phyloP scores from a whole-genome alignment of 1,140 invertebrate species.

The Pseudomyrmex sp. region DNA sequence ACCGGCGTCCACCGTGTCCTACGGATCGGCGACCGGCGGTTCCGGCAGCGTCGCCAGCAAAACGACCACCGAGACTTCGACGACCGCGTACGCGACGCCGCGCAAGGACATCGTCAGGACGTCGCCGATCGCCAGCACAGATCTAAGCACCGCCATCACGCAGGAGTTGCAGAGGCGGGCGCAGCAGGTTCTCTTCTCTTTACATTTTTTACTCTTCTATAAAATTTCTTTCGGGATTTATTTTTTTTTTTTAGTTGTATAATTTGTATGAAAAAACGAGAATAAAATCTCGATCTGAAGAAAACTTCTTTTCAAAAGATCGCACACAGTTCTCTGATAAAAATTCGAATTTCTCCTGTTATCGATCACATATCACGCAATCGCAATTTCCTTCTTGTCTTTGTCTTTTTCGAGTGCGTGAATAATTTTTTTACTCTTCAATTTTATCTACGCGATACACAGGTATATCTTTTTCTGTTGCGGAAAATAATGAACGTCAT shows the following conservation, averaged over 20 bases:
- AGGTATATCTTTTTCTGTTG: neutral
- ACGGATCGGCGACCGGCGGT: conserved; percentile 62
- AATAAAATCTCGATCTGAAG: too few species aligned
- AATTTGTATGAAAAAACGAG: too few species aligned
- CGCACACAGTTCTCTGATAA: too few species aligned
- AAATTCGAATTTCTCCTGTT: too few species aligned
- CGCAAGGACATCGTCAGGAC: conserved; percentile 57
- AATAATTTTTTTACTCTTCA: too few species aligned
- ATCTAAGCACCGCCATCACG: conserved; percentile 86
- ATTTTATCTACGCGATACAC: conserved; percentile 13
- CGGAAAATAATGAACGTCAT: conserved; percentile 27
- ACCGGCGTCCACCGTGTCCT: conserved; percentile 77
- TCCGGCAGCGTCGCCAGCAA: conserved; percentile 60
- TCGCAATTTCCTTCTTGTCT: too few species aligned
- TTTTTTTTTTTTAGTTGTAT: too few species aligned
- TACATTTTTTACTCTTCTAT: too few species aligned
- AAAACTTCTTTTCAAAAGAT: too few species aligned
- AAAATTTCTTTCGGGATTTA: too few species aligned
- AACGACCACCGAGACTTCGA: conserved; percentile 56
- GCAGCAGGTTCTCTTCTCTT: conserved; percentile 81
- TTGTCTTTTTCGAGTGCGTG: too few species aligned
- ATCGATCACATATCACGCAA: too few species aligned
- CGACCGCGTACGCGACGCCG: conserved; percentile 49
- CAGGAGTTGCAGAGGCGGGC: conserved; percentile 88
- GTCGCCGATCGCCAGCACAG: conserved; percentile 74